These are phyloP conservation scores for Vanessa atalanta DNA, from an alignment of 1,140 invertebrate genomes.

Conservation along the genomic window DNA sequence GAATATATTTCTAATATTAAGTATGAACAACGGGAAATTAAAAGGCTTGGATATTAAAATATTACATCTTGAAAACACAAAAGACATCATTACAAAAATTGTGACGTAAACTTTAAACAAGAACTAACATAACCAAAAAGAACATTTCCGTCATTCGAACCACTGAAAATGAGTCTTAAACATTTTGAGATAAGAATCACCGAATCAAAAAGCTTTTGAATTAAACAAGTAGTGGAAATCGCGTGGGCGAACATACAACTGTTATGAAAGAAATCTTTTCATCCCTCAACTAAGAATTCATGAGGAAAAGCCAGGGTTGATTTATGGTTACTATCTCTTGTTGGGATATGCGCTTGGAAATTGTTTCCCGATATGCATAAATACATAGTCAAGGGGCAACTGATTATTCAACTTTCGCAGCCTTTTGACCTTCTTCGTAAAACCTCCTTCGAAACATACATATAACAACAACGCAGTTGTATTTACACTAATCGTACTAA, in stretches of 20 bases:
- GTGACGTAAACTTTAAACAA: conserved; percentile 4
- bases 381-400: neutral
- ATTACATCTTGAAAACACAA: neutral
- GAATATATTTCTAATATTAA: too few species aligned
- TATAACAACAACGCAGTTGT: too few species aligned
- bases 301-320: conserved; percentile 52
- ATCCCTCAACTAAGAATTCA: conserved; percentile 48
- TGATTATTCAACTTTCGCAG: neutral
- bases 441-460: neutral
- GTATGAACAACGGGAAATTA: too few species aligned
- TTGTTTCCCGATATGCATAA: conserved; percentile 26
- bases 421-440: neutral
- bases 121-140: neutral
- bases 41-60: neutral
- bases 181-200: conserved; percentile 10
- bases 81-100: conserved; percentile 4
- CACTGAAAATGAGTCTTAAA: conserved; percentile 23
- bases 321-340: conserved; percentile 47
- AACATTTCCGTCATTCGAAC: conserved; percentile 1
- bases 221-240: conserved; percentile 48
- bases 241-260: conserved; percentile 49
- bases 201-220: conserved; percentile 21
- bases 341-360: conserved; percentile 31
- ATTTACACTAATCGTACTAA: too few species aligned
- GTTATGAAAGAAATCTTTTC: conserved; percentile 59